phyloP scores from a whole-genome alignment of 1,140 invertebrate species.

The Scaptomyza pallida region DNA sequence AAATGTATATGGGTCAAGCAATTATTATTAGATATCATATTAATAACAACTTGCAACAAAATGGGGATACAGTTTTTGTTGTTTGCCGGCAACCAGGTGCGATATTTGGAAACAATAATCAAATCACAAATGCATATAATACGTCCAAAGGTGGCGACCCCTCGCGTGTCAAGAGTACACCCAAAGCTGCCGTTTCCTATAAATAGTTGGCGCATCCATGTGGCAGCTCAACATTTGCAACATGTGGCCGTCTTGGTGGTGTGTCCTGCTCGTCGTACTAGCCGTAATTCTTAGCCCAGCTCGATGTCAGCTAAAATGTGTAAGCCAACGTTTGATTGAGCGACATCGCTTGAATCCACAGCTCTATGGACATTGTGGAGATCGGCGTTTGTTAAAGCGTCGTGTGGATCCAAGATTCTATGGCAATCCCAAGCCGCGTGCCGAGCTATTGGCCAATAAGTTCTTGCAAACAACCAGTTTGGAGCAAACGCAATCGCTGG shows the following conservation, averaged over 20 bases:
- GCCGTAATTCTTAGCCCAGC: neutral
- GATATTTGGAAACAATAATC: conserved; percentile 22
- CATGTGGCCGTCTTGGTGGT: conserved; percentile 22
- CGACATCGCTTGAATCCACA: conserved; percentile 56
- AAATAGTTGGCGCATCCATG: conserved; percentile 14
- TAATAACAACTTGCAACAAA: neutral
- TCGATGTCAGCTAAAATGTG: conserved; percentile 26
- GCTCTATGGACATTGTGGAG: conserved; percentile 39
- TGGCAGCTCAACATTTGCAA: conserved; percentile 1
- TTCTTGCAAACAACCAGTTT: conserved; percentile 79
- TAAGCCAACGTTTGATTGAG: conserved; percentile 58
- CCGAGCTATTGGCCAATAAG: conserved; percentile 85
- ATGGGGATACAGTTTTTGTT: neutral
- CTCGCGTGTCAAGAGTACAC: conserved; percentile 48
- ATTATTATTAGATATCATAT: conserved; percentile 17
- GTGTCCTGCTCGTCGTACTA: conserved; percentile 10
- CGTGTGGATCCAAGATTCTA: conserved; percentile 84
- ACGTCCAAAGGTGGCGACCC: conserved; percentile 56
- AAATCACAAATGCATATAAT: conserved; percentile 43
- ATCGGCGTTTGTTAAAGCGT: conserved; percentile 40
- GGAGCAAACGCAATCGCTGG: conserved; percentile 85
- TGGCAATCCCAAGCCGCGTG: conserved; percentile 85
- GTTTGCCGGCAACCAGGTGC: conserved; percentile 12
- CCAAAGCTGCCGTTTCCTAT: neutral
- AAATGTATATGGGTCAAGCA: conserved; percentile 7